phyloP scores from a whole-genome alignment of 2,113 vertebrate species.

The Rhabdornis inornatus region DNA sequence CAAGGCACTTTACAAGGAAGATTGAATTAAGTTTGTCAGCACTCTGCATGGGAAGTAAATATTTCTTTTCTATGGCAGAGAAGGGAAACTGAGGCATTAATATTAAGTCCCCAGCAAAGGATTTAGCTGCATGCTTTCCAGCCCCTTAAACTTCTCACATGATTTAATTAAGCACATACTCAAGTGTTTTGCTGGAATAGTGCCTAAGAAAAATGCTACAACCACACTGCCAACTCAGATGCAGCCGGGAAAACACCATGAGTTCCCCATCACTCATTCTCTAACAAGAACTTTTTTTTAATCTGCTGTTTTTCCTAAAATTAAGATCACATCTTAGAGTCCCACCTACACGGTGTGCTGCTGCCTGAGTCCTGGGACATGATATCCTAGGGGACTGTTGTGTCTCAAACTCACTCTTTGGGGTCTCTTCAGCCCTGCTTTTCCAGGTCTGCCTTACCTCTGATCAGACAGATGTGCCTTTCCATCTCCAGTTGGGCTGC shows the following conservation, averaged over 20 bases:
- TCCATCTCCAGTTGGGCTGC: not conserved
- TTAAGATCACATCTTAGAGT: not conserved
- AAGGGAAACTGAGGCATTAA: constrained; percentile 54
- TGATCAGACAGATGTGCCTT: not conserved
- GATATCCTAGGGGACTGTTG: rapidly evolving
- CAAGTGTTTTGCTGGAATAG: constrained; percentile 12
- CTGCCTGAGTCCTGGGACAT: not conserved
- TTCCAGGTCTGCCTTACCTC: not conserved
- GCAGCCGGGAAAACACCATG: not conserved
- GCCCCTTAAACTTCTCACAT: not conserved
- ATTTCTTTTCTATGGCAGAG: not conserved
- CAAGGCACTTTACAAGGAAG: constrained; percentile 17
- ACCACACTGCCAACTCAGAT: not conserved
- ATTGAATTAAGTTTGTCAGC: constrained; percentile 43
- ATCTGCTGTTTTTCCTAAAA: not conserved
- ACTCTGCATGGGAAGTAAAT: constrained; percentile 6
- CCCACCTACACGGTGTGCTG: rapidly evolving
- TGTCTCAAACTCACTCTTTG: not conserved
- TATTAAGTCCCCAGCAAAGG: not conserved
- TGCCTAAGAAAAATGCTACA: not conserved
- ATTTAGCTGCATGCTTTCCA: not conserved
- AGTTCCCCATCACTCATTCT: not conserved
- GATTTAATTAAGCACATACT: constrained; percentile 27
- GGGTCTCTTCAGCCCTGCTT: not conserved
- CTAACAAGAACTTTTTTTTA: not conserved